Conservation (phyloP, 2,888 invertebrate species). For the Xestia c-nigrum region DNA sequence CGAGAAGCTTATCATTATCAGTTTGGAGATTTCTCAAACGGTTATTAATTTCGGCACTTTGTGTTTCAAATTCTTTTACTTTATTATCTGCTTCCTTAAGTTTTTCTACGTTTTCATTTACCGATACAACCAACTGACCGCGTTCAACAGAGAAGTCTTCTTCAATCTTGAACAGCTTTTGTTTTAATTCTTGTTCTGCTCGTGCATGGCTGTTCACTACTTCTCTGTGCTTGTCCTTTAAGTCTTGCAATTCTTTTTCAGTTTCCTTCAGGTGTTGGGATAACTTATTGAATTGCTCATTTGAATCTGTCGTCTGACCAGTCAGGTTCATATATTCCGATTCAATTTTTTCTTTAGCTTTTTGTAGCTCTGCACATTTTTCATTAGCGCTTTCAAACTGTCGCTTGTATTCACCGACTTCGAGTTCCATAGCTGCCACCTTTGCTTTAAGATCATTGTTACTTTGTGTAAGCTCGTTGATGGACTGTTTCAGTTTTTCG, state of each 20-base stretch:
- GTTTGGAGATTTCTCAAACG: conserved; percentile 78
- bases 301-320: conserved; percentile 91
- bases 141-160: conserved; percentile 85
- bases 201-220: conserved; percentile 84
- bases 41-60: conserved; percentile 74
- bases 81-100: conserved; percentile 81
- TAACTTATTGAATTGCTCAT: conserved; percentile 90
- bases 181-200: conserved; percentile 87
- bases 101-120: conserved; percentile 82
- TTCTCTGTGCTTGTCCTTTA: conserved; percentile 87
- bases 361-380: conserved; percentile 90
- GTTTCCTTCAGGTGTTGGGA: conserved; percentile 90
- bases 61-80: conserved; percentile 80
- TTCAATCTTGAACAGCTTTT: conserved; percentile 85
- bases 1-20: conserved; percentile 81
- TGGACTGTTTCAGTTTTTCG: conserved; percentile 82
- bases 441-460: conserved; percentile 83
- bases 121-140: conserved; percentile 78
- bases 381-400: conserved; percentile 89
- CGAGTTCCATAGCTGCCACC: conserved; percentile 87
- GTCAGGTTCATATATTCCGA: conserved; percentile 91
- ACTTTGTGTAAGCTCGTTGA: conserved; percentile 83
- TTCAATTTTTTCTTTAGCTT: conserved; percentile 91
- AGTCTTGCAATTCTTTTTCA: conserved; percentile 89
- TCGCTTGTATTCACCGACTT: conserved; percentile 90